These are phyloP conservation scores for Paracentrotus lividus DNA, from an alignment of 53 echinoderm and acorn worm species.

Conservation along the genomic window DNA sequence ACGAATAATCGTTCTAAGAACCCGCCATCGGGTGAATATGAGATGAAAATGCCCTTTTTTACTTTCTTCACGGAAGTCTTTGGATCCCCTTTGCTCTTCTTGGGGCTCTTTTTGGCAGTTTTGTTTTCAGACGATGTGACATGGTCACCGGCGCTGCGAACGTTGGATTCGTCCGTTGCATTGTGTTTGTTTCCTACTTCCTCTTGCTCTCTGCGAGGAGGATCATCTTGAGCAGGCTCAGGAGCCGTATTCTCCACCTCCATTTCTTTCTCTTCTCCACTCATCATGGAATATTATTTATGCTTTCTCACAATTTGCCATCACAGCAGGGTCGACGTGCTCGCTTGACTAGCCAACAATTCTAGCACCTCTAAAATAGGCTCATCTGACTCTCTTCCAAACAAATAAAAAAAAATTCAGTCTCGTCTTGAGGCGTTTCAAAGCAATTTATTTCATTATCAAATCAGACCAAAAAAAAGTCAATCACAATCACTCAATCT, in stretches of 20 bases:
- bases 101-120: constrained; percentile 47
- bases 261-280: constrained; percentile 18
- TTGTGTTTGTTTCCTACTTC: not conserved
- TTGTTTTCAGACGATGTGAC: constrained; percentile 4
- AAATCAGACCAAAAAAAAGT: too few species aligned
- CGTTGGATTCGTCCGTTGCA: not conserved
- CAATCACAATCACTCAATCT: too few species aligned
- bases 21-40: constrained; percentile 95
- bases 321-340: too few species aligned
- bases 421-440: too few species aligned
- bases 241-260: constrained; percentile 11
- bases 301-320: too few species aligned
- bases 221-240: not conserved
- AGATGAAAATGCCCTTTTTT: constrained; percentile 93
- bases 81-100: constrained; percentile 57
- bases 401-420: too few species aligned
- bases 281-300: not conserved
- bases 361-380: too few species aligned
- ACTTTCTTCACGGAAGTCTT: constrained; percentile 76
- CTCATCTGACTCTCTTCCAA: too few species aligned
- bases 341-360: too few species aligned
- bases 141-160: constrained; percentile 47
- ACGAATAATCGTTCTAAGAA: constrained; percentile 93
- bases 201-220: not conserved
- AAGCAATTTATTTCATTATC: too few species aligned